Conservation (phyloP, 2,888 invertebrate species). For the Hypena proboscidalis region DNA sequence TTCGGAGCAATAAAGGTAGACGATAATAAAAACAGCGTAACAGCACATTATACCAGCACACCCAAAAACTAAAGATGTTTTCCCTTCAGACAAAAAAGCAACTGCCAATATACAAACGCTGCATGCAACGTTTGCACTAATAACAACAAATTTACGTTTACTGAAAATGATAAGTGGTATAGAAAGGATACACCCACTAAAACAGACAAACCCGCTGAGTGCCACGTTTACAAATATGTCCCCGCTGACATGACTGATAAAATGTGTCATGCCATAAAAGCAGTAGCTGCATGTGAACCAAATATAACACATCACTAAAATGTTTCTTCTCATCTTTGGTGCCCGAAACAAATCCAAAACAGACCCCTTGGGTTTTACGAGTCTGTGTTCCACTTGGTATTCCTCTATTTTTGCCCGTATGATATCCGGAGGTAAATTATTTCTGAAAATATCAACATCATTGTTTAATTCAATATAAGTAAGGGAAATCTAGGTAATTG, state of each 20-base stretch:
- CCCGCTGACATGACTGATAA: conserved; percentile 90
- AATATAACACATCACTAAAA: conserved; percentile 88
- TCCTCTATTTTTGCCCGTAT: conserved; percentile 68
- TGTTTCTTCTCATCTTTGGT: conserved; percentile 88
- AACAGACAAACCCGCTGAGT: conserved; percentile 87
- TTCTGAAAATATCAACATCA: conserved; percentile 62
- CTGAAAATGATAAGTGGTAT: conserved; percentile 87
- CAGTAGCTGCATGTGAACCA: conserved; percentile 92
- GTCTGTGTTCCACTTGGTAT: conserved; percentile 53
- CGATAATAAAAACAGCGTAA: conserved; percentile 91
- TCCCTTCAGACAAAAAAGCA: conserved; percentile 80
- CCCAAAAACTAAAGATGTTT: conserved; percentile 84
- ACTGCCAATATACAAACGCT: conserved; percentile 86
- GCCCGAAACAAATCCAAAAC: conserved; percentile 88
- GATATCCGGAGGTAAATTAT: conserved; percentile 68
- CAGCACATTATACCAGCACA: conserved; percentile 91
- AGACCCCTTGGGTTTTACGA: conserved; percentile 55
- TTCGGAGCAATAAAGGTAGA: conserved; percentile 93
- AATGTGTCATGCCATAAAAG: conserved; percentile 91
- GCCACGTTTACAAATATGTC: conserved; percentile 92
- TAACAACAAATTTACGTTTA: conserved; percentile 87
- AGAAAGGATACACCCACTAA: conserved; percentile 84
- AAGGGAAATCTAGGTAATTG: too few species aligned
- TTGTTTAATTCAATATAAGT: too few species aligned
- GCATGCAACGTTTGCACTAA: conserved; percentile 83